phyloP scores from a whole-genome alignment of 2,888 invertebrate genomes.

The Phalangium opilio region DNA sequence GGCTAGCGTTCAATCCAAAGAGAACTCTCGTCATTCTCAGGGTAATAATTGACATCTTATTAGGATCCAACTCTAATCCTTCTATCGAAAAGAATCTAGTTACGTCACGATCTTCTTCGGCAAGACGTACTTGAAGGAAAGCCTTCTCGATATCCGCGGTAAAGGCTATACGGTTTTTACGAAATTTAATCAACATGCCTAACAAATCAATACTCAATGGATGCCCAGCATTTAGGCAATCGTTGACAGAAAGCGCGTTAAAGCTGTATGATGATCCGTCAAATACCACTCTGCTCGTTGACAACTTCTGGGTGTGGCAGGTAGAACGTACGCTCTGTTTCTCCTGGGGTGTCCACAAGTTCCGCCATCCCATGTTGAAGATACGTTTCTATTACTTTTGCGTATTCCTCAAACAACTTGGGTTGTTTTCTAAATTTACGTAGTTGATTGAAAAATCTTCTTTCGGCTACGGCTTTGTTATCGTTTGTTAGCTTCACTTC shows the following conservation, averaged over 20 bases:
- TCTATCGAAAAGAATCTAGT: slow-evolving; percentile 1
- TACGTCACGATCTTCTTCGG: slow-evolving; percentile 4
- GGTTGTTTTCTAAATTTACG: not conserved
- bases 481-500: too few species aligned
- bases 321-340: not conserved
- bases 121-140: slow-evolving; percentile 4
- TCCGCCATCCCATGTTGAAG: too few species aligned
- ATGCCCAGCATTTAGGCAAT: slow-evolving; percentile 4
- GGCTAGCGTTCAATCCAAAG: too few species aligned
- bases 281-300: slow-evolving; percentile 5
- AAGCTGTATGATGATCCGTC: slow-evolving; percentile 6
- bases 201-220: slow-evolving; percentile 2
- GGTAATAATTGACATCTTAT: too few species aligned
- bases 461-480: slow-evolving; percentile 1
- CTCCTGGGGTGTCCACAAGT: not conserved
- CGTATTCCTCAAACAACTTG: not conserved
- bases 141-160: slow-evolving; percentile 7
- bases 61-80: too few species aligned
- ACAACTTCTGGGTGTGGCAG: slow-evolving; percentile 6
- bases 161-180: slow-evolving; percentile 11
- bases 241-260: slow-evolving; percentile 4
- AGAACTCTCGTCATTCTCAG: too few species aligned
- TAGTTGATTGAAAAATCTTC: not conserved
- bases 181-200: slow-evolving; percentile 2
- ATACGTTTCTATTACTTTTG: not conserved